A percentile compares a stretch with the other conserved stretches of the same genome.
phyloP scores from a whole-genome alignment of 2,113 vertebrate species.

The Callipepla californica region DNA sequence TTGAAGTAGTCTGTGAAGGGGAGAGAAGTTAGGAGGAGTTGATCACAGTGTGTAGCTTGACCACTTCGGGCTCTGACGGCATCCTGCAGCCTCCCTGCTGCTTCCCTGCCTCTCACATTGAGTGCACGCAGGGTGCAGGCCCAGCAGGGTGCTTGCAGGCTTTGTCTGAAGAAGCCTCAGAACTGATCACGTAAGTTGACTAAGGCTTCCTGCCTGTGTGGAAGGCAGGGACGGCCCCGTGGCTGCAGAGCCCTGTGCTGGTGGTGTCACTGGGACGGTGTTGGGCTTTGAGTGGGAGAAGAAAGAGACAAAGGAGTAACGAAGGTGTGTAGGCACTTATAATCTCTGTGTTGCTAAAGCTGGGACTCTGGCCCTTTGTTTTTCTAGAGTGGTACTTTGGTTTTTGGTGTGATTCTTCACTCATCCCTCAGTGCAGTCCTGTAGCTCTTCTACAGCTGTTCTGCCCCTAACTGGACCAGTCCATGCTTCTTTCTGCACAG shows the following conservation, averaged over 20 bases:
- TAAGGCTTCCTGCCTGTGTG: accelerated
- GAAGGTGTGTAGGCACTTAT: neutral
- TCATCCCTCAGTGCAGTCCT: neutral
- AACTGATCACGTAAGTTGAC: neutral
- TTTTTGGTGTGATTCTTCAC: neutral
- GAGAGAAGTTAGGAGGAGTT: neutral
- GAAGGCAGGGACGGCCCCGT: neutral
- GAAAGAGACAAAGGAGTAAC: neutral
- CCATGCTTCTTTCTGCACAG: accelerated
- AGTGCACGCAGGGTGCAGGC: neutral
- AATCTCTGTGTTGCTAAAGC: neutral
- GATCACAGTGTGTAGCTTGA: neutral
- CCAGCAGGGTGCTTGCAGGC: accelerated
- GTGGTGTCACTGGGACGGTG: neutral
- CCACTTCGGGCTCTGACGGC: neutral
- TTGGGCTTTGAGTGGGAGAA: neutral
- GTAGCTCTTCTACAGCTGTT: neutral
- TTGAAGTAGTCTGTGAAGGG: neutral
- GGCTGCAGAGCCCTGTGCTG: neutral
- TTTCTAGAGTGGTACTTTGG: neutral
- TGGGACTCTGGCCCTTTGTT: neutral
- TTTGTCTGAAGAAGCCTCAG: neutral
- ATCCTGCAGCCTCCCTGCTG: neutral
- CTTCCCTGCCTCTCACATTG: neutral
- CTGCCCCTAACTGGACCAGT: neutral